Conservation (phyloP, 2,888 invertebrate genomes). For the Actias luna region DNA sequence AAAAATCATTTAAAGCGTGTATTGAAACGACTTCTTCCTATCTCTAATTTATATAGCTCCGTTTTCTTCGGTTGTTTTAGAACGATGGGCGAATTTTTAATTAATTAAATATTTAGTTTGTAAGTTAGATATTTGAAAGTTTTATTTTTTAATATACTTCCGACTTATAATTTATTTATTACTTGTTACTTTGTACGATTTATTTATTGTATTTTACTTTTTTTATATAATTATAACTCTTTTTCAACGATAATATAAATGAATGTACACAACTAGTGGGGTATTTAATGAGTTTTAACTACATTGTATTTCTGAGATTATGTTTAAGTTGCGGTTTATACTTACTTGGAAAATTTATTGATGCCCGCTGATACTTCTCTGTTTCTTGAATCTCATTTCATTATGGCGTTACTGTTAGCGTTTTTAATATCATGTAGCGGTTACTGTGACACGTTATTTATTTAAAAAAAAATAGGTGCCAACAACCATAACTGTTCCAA, state of each 20-base stretch:
- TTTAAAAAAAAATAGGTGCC: conserved; percentile 31
- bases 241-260: conserved; percentile 36
- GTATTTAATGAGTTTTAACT: conserved; percentile 22
- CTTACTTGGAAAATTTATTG: conserved; percentile 63
- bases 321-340: conserved; percentile 75
- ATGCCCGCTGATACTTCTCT: conserved; percentile 61
- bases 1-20: neutral
- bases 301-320: conserved; percentile 41
- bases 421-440: conserved; percentile 47
- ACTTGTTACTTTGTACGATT: conserved; percentile 63
- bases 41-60: neutral
- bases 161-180: conserved; percentile 74
- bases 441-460: conserved; percentile 11
- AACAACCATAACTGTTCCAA: conserved; percentile 20
- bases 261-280: conserved; percentile 45
- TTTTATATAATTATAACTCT: conserved; percentile 41
- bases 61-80: conserved; percentile 14
- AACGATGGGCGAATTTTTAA: conserved; percentile 18
- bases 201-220: conserved; percentile 49
- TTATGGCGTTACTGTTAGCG: conserved; percentile 43
- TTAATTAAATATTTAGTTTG: conserved; percentile 36
- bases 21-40: neutral
- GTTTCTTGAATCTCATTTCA: conserved; percentile 68
- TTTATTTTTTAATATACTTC: conserved; percentile 72
- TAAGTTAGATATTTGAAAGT: conserved; percentile 75